A percentile compares a stretch with the other conserved stretches of the same genome.
Conservation (phyloP, 2,797 vertebrate genomes). For the Chrosomus eos region DNA sequence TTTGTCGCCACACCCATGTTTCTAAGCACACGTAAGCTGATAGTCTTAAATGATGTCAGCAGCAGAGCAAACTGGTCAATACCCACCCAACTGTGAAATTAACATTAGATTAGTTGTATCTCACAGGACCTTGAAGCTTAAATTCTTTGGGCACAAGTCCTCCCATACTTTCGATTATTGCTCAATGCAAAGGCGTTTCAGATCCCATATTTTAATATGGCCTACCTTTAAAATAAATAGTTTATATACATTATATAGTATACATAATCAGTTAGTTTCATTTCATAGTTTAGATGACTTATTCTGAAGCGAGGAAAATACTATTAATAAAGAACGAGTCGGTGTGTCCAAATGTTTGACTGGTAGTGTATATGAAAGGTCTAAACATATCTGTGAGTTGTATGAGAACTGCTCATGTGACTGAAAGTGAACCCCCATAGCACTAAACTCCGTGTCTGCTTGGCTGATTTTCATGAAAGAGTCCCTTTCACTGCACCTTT, state of each 20-base stretch:
- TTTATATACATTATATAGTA: too few species aligned
- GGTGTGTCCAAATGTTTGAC: not conserved
- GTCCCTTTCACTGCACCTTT: slow-evolving; percentile 7
- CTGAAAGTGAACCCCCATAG: slow-evolving; percentile 14
- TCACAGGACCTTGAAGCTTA: not conserved
- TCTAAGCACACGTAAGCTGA: not conserved
- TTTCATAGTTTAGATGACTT: not conserved
- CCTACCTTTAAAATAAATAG: not conserved
- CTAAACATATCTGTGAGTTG: slow-evolving; percentile 49
- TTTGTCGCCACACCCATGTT: not conserved
- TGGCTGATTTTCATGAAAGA: slow-evolving; percentile 9
- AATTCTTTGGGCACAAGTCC: not conserved
- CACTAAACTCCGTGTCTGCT: slow-evolving; percentile 32
- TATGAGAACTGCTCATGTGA: slow-evolving; percentile 39
- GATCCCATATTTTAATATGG: not conserved
- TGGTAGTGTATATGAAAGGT: not conserved
- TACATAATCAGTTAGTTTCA: not conserved
- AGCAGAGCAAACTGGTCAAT: not conserved
- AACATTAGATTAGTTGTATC: slow-evolving; percentile 4
- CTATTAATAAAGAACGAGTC: not conserved
- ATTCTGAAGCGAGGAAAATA: not conserved
- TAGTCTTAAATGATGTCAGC: not conserved
- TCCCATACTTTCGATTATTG: not conserved
- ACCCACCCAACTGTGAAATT: slow-evolving; percentile 39
- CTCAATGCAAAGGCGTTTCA: not conserved